These are phyloP conservation scores for Falco cherrug DNA, from an alignment of 2,797 vertebrate species.

Conservation along the genomic window DNA sequence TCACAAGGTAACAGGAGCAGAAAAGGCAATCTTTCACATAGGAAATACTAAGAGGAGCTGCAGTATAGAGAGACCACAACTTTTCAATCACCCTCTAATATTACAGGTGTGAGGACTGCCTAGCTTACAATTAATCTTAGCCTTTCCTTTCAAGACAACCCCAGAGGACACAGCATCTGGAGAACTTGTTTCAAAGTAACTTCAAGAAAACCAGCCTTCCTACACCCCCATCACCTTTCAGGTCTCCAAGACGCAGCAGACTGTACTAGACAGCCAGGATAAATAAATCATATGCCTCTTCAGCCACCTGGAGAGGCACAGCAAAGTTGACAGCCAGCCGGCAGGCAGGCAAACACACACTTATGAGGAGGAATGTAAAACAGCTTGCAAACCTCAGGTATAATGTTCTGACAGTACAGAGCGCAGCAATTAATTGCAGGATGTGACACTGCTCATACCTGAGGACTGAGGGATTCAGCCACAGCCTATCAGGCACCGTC, in stretches of 20 bases:
- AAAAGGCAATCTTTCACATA: not conserved
- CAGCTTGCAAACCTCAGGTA: constrained; percentile 18
- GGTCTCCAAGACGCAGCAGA: not conserved
- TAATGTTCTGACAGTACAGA: constrained; percentile 2
- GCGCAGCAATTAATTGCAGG: constrained; percentile 48
- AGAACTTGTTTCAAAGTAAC: not conserved
- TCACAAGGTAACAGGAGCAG: not conserved
- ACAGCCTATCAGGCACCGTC: not conserved
- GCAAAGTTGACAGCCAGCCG: not conserved
- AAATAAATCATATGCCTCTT: constrained; percentile 36
- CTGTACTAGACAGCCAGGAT: constrained; percentile 4
- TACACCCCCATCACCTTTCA: not conserved
- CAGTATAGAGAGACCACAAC: not conserved
- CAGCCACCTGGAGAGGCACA: constrained; percentile 21
- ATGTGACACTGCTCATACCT: constrained; percentile 61
- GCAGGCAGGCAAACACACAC: not conserved
- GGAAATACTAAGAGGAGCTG: not conserved
- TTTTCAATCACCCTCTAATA: not conserved
- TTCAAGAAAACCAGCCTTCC: not conserved
- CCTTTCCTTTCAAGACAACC: constrained; percentile 5
- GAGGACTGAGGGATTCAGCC: constrained; percentile 25
- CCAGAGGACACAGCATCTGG: not conserved
- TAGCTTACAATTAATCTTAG: not conserved
- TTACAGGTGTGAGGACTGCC: not conserved
- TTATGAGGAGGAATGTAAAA: constrained; percentile 11